Evolutionary conservation across 92 coral and sea anemone genomes (phyloP), one percentile per base, ranked within the genome.

Genomic region (Palythoa grandiflora): DNA sequence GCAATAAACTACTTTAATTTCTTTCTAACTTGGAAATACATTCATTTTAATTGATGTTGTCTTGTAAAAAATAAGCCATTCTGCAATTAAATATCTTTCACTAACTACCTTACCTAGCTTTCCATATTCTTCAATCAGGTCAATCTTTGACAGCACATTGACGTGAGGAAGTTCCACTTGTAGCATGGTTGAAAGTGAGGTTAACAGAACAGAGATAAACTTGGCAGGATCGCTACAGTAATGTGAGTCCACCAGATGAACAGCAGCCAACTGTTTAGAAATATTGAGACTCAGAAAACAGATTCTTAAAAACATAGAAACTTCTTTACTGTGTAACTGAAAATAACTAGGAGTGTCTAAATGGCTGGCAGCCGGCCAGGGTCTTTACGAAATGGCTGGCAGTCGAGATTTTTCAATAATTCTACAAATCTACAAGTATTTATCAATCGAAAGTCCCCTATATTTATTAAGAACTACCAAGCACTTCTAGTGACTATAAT

Each of bases 201-300:
- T 97, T 9, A 97, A 92, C 16, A 97, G 92, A 39, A 97, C 96
- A 13, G 99, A 97, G 81, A 95, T 95, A 80, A 97, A 97, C 89
- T 97, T 97, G 73, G 98, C 87, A 20, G 99, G 98, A 61, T 97
- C 99, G 80, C 98, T 95, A 20, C 99, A 97, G 83, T 97, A 96
- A 83, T 97, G 99, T 3, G 99, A 96, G 85, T 97, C 99, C 13
- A 97, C 99, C 77, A 97, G 95, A 89, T 97, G 99, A 73, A 97
- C 98, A 47, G 99, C 98, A 12, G 92, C 94, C 59, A 97, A 94
- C 99, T 97, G 92, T 5, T 70, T 7, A 37, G 15, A 70, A 70
- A 70, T 61, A 20, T 2, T 61, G 68, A 61, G 19, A 17, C 6
- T 61, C n/a, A 57, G 17, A 13, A 10, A 11, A 55, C 15, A 55